Base-by-base conservation (phyloP, 2,797 vertebrate species). In the Lutjanus campechanus region DNA sequence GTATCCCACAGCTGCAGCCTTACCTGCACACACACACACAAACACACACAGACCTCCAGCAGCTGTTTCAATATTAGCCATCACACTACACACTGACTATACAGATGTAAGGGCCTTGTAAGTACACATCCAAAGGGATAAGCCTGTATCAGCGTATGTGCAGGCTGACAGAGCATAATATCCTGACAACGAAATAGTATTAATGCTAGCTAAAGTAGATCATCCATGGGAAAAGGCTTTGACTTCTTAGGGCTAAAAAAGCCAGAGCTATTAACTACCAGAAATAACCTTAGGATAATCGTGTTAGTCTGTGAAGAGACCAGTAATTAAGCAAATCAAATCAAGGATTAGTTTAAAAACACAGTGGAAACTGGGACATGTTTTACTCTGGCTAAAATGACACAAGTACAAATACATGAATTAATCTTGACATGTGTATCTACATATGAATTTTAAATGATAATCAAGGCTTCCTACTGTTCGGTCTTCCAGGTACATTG, bases 1-100 rank as follows among this genome's bases (percentile, higher is more conserved):
- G 97, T 98, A 85, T 98, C 97, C 97, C 97, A 98, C 70, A 98
- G 95, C 94, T 98, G 97, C 95, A 98, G 96, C 85, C 97, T 95
- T 82, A 98, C 97, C 97, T 98, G 88, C 68, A 64, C 2, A 43
- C 36, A 55, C 29, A 67, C 68, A 81, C 69, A 87, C 40, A 85
- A 29, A 84, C 8, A 77, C 16, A 62, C 54, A 62, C 54, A 68
- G 60, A 67, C 44, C 1, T 70, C 56, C n/a, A 82, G 46, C 56
- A 74, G 69, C 74, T 76, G 77, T 46, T 83, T 75, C 10, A 8
- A 41, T 55, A 67, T 73, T 59, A 53, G 67, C 44, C 53, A 53
- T 70, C 70, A 83, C 44, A 62, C 67, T 53, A 50, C 68, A 76
- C 55, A 66, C 55, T 70, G 58, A 56, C 63, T 63, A n/a, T 15